phyloP scores from a whole-genome alignment of 2,888 invertebrate genomes.

The Lamellibrachia satsuma region DNA sequence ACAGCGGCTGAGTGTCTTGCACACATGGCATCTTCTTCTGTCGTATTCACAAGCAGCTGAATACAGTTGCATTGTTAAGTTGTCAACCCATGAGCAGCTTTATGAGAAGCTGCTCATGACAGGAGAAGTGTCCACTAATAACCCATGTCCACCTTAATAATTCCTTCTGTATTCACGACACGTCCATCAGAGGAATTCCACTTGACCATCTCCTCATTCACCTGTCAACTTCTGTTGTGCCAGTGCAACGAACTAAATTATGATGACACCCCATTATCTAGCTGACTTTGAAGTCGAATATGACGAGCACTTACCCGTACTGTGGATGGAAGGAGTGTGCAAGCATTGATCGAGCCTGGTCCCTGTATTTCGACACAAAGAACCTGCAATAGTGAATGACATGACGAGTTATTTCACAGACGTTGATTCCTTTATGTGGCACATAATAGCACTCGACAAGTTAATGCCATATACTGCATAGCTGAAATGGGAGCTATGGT shows the following conservation, averaged over 20 bases:
- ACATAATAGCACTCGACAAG: neutral
- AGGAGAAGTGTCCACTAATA: neutral
- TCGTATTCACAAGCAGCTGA: too few species aligned
- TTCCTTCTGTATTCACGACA: neutral
- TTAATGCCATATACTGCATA: neutral
- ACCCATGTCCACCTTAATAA: neutral
- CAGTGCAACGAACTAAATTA: neutral
- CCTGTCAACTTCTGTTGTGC: neutral
- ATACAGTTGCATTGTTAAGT: too few species aligned
- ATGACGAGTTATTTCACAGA: neutral
- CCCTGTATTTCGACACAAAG: constrained; percentile 83
- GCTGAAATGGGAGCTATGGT: neutral
- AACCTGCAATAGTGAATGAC: constrained; percentile 59
- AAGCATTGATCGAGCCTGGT: constrained; percentile 82
- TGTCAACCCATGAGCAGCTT: too few species aligned
- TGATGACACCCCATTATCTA: neutral
- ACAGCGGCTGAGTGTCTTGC: neutral
- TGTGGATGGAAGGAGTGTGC: constrained; percentile 88
- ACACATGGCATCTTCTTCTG: neutral
- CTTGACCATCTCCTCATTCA: neutral
- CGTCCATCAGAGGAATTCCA: neutral
- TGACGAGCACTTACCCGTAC: constrained; percentile 77
- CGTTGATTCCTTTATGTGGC: neutral
- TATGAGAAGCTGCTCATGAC: too few species aligned
- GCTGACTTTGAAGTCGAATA: neutral